Evolutionary conservation across 2,113 vertebrate species (phyloP), one percentile per base, ranked within the genome.

Genomic region (rat (Rattus norvegicus)): DNA sequence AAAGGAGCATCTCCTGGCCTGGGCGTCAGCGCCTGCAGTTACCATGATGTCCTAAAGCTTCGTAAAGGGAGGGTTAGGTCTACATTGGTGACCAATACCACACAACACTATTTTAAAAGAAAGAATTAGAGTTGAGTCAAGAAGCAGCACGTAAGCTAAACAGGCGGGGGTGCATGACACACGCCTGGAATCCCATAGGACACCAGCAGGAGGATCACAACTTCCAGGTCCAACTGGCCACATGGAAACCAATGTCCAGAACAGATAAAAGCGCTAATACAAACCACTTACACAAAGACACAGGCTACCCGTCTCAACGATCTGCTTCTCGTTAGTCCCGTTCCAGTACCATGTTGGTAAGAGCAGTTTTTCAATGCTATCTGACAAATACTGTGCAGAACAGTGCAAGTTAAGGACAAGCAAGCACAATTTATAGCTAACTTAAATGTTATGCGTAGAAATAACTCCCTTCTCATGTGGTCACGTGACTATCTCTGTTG

Each of bases 321-420:
- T 70, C 72, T 65, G 77, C 7, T 84, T 83, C 43, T 93, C 63
- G 93, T 92, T 81, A 88, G 16, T 92, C 76, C 81, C 7, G 79
- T 88, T 65, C 30, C 39, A 75, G 73, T 36, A 79, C 16, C 16
- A 63, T 17, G 72, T n/a, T 54, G 87, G 59, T 87, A 52, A 94
- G 28, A 93, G 24, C 47, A 36, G 67, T 87, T 95, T 72, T 81
- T 52, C 91, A 77, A 85, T 95, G 16, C 61, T 81, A 81, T 92
- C 90, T 36, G 17, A 69, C 11, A 87, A 88, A 63, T 5, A 39
- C 43, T 26, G 16, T 72, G 56, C 81, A 59, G 39, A 67, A 92
- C 5, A 70, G 36, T 30, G 75, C 49, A 28, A 28, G 26, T 69
- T 87, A 63, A 63, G 54, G 26, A 26, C 22, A 8, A 84, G 56